These are phyloP conservation scores for Megastigmus dorsalis DNA, from an alignment of 2,888 invertebrate genomes.

Conservation along the genomic window DNA sequence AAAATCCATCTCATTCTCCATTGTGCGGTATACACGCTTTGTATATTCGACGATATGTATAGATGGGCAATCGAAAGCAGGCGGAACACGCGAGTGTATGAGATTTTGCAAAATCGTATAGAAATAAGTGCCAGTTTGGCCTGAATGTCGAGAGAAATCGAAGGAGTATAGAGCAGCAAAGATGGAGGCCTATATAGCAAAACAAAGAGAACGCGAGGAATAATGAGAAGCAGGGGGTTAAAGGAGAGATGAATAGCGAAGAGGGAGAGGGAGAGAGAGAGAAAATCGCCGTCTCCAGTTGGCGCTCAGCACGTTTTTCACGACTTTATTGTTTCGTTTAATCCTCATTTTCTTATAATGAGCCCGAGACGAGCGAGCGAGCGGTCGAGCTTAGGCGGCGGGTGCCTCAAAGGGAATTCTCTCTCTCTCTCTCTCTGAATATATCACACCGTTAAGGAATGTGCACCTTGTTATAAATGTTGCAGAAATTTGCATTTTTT, in stretches of 20 bases:
- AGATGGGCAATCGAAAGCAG: no score
- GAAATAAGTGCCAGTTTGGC: no score
- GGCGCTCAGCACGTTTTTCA: conserved; percentile 36
- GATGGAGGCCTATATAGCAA: no score
- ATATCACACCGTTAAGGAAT: background rate
- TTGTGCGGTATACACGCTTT: no score
- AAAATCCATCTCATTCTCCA: no score
- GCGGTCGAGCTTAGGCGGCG: background rate
- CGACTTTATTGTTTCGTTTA: conserved; percentile 43
- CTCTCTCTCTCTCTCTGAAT: background rate
- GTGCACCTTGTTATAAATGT: conserved; percentile 25
- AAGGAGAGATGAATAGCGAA: conserved; percentile 27
- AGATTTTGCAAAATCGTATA: no score
- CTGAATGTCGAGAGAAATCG: no score
- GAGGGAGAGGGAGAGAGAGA: conserved; percentile 26
- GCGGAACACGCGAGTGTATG: no score
- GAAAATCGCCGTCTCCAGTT: conserved; percentile 9
- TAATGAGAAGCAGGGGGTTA: background rate
- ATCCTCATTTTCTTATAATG: conserved; percentile 42
- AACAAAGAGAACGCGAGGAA: background rate
- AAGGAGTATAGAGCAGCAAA: no score
- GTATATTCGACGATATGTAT: no score
- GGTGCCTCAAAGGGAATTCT: conserved; percentile 16
- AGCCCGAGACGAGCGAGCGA: conserved; percentile 4
- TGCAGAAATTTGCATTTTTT: no score